These are phyloP conservation scores for Drosophila flavopinicola DNA, from an alignment of 2,888 invertebrate species.

Conservation along the genomic window DNA sequence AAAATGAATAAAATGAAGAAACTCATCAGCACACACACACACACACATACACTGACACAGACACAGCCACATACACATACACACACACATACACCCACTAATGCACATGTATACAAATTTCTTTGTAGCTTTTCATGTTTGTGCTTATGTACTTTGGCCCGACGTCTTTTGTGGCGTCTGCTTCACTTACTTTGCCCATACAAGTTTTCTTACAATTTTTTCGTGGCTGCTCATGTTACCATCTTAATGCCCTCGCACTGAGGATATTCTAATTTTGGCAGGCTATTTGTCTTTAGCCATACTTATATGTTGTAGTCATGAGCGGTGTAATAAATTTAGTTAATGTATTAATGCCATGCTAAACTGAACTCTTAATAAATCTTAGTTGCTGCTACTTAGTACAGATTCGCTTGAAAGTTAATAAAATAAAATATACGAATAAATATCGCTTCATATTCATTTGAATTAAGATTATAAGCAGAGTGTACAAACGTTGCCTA, in stretches of 20 bases:
- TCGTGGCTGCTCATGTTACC: slow-evolving; percentile 69
- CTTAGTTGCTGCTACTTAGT: background rate
- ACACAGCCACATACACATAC: slow-evolving; percentile 15
- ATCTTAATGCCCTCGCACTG: slow-evolving; percentile 19
- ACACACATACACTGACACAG: slow-evolving; percentile 11
- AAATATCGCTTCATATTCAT: background rate
- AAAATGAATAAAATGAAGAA: slow-evolving; percentile 49
- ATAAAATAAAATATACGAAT: no score
- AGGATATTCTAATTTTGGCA: background rate
- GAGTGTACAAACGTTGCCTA: slow-evolving; percentile 2
- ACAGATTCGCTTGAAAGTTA: no score
- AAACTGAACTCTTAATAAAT: background rate
- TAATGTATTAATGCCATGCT: background rate
- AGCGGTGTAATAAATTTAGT: background rate
- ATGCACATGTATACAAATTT: slow-evolving; percentile 80
- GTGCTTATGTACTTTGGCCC: slow-evolving; percentile 57
- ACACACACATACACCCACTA: slow-evolving; percentile 32
- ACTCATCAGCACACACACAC: slow-evolving; percentile 67
- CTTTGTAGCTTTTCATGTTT: slow-evolving; percentile 73
- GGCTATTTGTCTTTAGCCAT: no score
- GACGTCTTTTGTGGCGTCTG: slow-evolving; percentile 69
- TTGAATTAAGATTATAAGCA: background rate
- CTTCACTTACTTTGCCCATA: slow-evolving; percentile 72
- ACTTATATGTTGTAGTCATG: no score
- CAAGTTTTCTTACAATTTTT: slow-evolving; percentile 72